Evolutionary conservation across 1,140 invertebrate genomes (phyloP).

Genomic region (Apis mellifera): DNA sequence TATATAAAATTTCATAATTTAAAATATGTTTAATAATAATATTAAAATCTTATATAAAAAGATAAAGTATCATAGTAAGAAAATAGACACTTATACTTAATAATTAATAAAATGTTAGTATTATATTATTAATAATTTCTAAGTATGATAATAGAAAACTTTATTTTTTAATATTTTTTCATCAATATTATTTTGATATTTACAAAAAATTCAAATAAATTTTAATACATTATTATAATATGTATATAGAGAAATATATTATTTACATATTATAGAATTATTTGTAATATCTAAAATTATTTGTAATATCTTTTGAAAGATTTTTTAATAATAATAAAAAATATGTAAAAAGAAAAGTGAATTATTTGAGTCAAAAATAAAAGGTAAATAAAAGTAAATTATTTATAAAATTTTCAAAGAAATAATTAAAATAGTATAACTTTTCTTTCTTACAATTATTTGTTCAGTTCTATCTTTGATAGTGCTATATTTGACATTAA

Average conservation of each 20-base stretch:
- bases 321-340: background rate
- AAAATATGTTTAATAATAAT: background rate
- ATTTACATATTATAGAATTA: background rate
- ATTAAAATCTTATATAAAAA: background rate
- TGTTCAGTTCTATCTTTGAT: background rate
- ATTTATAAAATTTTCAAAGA: background rate
- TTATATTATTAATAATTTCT: too few relatives aligned
- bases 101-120: too few relatives aligned
- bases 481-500: slow-evolving; percentile 12
- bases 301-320: background rate
- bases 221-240: background rate
- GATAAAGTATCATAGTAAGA: too few relatives aligned
- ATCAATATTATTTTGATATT: background rate
- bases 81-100: background rate
- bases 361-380: background rate
- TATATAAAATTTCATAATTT: background rate
- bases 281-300: background rate
- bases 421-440: background rate
- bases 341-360: background rate
- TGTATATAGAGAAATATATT: background rate
- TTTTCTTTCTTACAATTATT: background rate
- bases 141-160: background rate
- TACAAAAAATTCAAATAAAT: background rate
- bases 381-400: background rate
- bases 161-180: background rate